Evolutionary conservation across 2,888 invertebrate species (phyloP), one percentile per base, ranked within the genome.

Genomic region (Ariolimax columbianus): DNA sequence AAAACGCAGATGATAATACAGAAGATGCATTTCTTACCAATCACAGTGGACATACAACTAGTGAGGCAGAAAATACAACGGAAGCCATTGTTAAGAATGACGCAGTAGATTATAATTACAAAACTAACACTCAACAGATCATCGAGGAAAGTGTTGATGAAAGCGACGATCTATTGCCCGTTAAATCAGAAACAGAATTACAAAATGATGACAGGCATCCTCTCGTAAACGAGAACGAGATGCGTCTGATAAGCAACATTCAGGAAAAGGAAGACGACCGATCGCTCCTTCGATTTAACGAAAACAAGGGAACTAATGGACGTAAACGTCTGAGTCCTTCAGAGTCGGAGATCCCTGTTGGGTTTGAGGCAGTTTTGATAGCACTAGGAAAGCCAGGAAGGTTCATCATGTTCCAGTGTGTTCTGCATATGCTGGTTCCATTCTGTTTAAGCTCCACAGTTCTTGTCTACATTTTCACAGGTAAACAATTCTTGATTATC

Each of bases 281-380:
- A 55, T 55, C 17, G 23, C 6, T 23, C n/a, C n/a, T 11, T 7
- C 4, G 26, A 30, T 9, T 63, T 30, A 63, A 63, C n/a, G 63
- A 30, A 30, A 23, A 63, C 26, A 30, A 14, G 6, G n/a, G n/a
- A n/a, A 47, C 3, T 30, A 75, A 30, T 17, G 30, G 33, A 9
- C 7, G 11, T 7, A 75, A n/a, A 17, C 6, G 11, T 19, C 17
- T 43, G 9, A 7, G n/a, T 17, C 9, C n/a, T 9, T 66, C 78
- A 17, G 78, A 78, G n/a, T 43, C 40, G 14, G 40, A 63, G 43
- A 26, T n/a, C 3, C 36, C 68, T 9, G 26, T 68, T 14, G 80
- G 80, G 9, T 70, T 80, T 33, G 80, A 80, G 23, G 70, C 47
- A 2, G 80, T 80, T 2, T n/a, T 80, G 51, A 47, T 70, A 47